Conservation (phyloP, 1,140 invertebrate genomes). For the Acyrthosiphon pisum region DNA sequence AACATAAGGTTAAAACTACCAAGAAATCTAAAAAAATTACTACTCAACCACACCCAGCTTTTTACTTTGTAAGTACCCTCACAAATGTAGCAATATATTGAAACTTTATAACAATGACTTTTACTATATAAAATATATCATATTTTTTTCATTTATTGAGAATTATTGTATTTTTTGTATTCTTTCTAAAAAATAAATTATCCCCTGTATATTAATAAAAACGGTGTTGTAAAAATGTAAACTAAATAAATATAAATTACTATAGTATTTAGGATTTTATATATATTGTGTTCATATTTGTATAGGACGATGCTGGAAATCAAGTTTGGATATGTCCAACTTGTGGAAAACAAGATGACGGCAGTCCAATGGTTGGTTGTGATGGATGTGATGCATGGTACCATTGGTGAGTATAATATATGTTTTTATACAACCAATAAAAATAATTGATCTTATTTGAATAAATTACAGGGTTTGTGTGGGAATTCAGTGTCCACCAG, state of each 20-base stretch:
- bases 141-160: background rate
- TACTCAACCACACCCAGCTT: background rate
- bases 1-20: background rate
- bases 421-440: background rate
- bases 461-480: slow-evolving; percentile 76
- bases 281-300: slow-evolving; percentile 56
- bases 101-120: background rate
- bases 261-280: background rate
- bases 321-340: slow-evolving; percentile 97
- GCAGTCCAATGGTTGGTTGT: slow-evolving; percentile 97
- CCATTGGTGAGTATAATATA: slow-evolving; percentile 70
- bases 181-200: background rate
- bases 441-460: background rate
- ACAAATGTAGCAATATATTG: background rate
- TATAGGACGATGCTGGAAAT: slow-evolving; percentile 81
- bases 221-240: background rate
- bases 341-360: slow-evolving; percentile 93
- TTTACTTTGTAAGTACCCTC: slow-evolving; percentile 41
- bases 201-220: background rate
- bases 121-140: background rate
- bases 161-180: background rate
- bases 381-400: slow-evolving; percentile 99
- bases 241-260: background rate
- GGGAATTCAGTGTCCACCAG: slow-evolving; percentile 87
- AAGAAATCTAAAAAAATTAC: background rate